phyloP scores from a whole-genome alignment of 2,797 vertebrate genomes.

The Chiloscyllium punctatum region DNA sequence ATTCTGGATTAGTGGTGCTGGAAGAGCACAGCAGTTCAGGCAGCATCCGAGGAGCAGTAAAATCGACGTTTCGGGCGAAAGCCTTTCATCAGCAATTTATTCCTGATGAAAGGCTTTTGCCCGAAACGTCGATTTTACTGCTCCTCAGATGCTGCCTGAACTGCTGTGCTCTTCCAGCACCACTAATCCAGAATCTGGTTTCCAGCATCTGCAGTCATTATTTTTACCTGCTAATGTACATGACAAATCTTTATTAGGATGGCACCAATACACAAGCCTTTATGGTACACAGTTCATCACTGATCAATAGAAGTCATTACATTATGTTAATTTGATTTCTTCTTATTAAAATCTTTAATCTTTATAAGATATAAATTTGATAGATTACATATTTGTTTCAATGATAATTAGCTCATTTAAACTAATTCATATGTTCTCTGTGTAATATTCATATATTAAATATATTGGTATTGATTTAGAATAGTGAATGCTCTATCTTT shows the following conservation, averaged over 20 bases:
- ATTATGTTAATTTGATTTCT: conserved; percentile 25
- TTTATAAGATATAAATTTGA: conserved; percentile 5
- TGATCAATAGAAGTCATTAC: not conserved
- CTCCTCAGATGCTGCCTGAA: too few species aligned
- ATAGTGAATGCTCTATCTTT: not conserved
- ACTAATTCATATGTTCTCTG: not conserved
- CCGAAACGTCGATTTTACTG: too few species aligned
- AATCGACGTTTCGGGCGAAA: too few species aligned
- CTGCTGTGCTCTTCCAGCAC: too few species aligned
- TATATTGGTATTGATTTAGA: conserved; percentile 34
- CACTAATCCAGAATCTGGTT: too few species aligned
- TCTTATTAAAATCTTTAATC: conserved; percentile 36
- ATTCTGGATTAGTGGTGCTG: too few species aligned
- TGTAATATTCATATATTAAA: conserved; percentile 19
- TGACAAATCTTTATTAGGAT: not conserved
- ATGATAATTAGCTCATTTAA: conserved; percentile 7
- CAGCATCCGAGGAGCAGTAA: too few species aligned
- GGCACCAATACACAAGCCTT: conserved; percentile 9
- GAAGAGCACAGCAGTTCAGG: too few species aligned
- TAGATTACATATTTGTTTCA: conserved; percentile 19
- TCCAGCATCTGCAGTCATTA: too few species aligned
- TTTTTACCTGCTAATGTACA: not conserved
- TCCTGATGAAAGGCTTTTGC: too few species aligned
- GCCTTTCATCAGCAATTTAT: too few species aligned
- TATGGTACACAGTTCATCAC: conserved; percentile 9